Evolutionary conservation across 2,888 invertebrate species (phyloP).

Genomic region (Callyntrura guangdongensis): DNA sequence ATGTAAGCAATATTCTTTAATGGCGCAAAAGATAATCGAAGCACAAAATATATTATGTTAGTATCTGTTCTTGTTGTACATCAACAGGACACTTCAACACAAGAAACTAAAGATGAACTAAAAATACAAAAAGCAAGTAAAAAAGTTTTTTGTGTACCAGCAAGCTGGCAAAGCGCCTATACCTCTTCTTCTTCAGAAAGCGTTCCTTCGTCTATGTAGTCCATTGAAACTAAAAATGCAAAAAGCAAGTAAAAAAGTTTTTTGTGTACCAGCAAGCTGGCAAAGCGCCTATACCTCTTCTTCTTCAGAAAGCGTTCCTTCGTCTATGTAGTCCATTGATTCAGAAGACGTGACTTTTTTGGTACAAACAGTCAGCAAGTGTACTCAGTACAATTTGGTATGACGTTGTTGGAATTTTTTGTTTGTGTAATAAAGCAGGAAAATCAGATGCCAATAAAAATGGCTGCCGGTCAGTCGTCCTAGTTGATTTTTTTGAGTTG

Average conservation of each 20-base stretch:
- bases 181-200: constrained; percentile 77
- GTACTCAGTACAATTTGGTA: not conserved
- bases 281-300: constrained; percentile 66
- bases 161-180: not conserved
- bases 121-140: not conserved
- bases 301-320: constrained; percentile 73
- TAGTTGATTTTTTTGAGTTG: not conserved
- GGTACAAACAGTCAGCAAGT: not conserved
- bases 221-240: constrained; percentile 59
- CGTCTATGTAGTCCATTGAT: constrained; percentile 76
- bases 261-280: not conserved
- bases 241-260: not conserved
- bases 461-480: constrained; percentile 24
- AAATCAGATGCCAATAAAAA: constrained; percentile 54
- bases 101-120: not conserved
- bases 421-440: not conserved
- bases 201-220: constrained; percentile 72
- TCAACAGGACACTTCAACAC: not conserved
- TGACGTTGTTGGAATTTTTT: constrained; percentile 22
- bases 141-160: not conserved
- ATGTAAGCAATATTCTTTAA: not conserved
- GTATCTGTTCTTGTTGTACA: not conserved
- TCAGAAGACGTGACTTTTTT: not conserved
- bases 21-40: too few relatives aligned
- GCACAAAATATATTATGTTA: constrained; percentile 1